Evolutionary conservation across 2,113 vertebrate genomes (phyloP).

Genomic region (Amazona guildingii): DNA sequence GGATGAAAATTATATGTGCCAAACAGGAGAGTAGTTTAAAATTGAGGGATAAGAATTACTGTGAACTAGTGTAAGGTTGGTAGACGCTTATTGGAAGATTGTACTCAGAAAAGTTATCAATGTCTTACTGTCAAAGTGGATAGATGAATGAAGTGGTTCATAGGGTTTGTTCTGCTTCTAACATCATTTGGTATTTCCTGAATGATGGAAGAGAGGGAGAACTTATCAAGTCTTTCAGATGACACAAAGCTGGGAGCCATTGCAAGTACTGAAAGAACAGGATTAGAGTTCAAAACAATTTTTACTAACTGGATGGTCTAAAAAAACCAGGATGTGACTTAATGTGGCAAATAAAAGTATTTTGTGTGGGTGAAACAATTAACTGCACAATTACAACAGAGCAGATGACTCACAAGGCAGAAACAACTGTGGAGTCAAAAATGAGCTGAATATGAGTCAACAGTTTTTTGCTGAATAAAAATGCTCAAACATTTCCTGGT

Average conservation of each 20-base stretch:
- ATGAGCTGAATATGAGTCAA: not conserved
- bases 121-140: not conserved
- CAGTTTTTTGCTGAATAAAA: not conserved
- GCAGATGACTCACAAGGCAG: constrained; percentile 40
- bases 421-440: constrained; percentile 12
- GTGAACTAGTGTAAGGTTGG: not conserved
- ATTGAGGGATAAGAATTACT: not conserved
- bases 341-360: not conserved
- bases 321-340: not conserved
- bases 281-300: constrained; percentile 8
- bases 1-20: constrained; percentile 1
- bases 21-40: not conserved
- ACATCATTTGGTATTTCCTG: not conserved
- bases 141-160: not conserved
- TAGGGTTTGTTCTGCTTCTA: not conserved
- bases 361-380: constrained; percentile 23
- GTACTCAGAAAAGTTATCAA: constrained; percentile 30
- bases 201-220: not conserved
- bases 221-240: not conserved
- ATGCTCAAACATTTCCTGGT: not conserved
- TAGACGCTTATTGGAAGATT: not conserved
- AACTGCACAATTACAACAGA: constrained; percentile 25
- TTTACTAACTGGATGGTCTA: not conserved
- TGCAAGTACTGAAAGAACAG: not conserved
- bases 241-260: not conserved